Base-by-base conservation (phyloP, 2,113 vertebrate genomes). In the Hippocampus comes region DNA sequence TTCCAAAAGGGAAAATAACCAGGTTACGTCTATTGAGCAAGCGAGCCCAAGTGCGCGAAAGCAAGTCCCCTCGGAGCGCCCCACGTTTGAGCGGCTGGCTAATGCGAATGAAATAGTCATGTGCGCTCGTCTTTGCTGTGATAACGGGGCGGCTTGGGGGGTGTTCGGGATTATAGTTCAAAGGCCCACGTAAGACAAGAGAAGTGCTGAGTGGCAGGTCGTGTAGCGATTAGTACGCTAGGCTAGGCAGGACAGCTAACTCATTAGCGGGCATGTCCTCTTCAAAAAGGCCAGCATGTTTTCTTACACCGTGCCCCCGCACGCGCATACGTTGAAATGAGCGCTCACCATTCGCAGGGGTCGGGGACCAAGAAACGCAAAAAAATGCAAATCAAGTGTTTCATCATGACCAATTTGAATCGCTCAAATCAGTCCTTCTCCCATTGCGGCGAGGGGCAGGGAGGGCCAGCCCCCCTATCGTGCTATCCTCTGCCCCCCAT, bases 241-340 rank as follows among this genome's bases (percentile, higher is more conserved):
- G 83, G 86, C 83, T 89, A 85, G 63, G 77, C 87, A 84, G 82
- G 73, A 78, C 85, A 71, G 84, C 77, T 67, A 83, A 77, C 72
- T 86, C 88, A 87, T 90, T 89, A 90, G 84, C 77, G 67, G 84
- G 89, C 89, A 88, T 78, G 81, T 88, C 88, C 89, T 84, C 79
- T 73, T 72, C 73, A 85, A 51, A 27, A 81, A 81, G 84, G 75
- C 69, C 59, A 75, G 65, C 76, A 82, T 9, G 68, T 70, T 77
- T 66, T 46, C n/a, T 12, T 48, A 25, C 34, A 38, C 63, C 25
- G n/a, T 83, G 64, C 30, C 48, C 12, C 3, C 49, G n/a, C 65
- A 34, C 79, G 66, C 67, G 8, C 68, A 38, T 43, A 38, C 59
- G 9, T 68, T 20, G 41, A 70, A 53, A 38, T 57, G 48, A 73